These are phyloP conservation scores for Oreonectes daqikongensis DNA, from an alignment of 2,797 vertebrate genomes.

Conservation along the genomic window DNA sequence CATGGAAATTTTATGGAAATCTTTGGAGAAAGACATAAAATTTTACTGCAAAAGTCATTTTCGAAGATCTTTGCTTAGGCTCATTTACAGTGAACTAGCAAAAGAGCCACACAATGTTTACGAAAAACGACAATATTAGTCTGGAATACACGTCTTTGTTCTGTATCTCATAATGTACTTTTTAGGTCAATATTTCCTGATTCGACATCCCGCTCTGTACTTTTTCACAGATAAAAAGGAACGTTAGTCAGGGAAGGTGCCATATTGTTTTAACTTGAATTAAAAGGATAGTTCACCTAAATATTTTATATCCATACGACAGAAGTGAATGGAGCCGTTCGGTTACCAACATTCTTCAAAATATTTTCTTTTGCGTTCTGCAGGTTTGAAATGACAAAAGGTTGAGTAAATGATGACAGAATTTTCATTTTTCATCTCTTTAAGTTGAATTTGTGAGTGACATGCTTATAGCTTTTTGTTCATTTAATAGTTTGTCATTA, in stretches of 20 bases:
- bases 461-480: too few species aligned
- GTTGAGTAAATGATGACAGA: too few species aligned
- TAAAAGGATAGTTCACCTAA: too few species aligned
- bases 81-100: conserved; percentile 48
- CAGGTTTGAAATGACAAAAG: too few species aligned
- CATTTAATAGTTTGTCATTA: too few species aligned
- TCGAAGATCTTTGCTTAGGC: conserved; percentile 55
- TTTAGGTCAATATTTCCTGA: not conserved
- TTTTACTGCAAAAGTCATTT: conserved; percentile 57
- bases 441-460: too few species aligned
- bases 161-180: not conserved
- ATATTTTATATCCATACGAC: too few species aligned
- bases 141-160: not conserved
- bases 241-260: not conserved
- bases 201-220: not conserved
- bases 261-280: not conserved
- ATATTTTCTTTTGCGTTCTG: too few species aligned
- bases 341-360: too few species aligned
- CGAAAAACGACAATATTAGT: conserved; percentile 5
- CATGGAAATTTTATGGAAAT: conserved; percentile 83
- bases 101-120: conserved; percentile 29
- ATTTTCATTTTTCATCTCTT: too few species aligned
- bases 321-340: too few species aligned
- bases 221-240: not conserved
- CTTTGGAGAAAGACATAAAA: conserved; percentile 58